Base-by-base conservation (phyloP, 2,888 invertebrate species). In the Stramonita haemastoma region DNA sequence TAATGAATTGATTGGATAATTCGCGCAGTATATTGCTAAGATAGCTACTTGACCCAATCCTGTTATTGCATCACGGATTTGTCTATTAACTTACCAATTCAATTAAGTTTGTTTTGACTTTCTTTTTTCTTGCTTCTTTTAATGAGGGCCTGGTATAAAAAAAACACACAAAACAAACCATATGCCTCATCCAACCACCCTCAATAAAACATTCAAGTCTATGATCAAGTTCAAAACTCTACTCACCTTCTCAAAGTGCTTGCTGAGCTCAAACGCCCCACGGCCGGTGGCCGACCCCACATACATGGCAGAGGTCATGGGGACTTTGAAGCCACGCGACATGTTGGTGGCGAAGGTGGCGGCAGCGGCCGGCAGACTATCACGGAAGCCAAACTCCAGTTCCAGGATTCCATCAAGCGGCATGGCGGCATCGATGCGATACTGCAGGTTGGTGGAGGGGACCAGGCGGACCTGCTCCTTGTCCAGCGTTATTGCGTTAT, bases 351-450 rank as follows among this genome's bases (percentile, higher is more conserved):
- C 93, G 29, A 92, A 90, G 8, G 91, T 92, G n/a, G 93, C 93
- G 0, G 93, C 91, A 11, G 90, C 91, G 22, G 91, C 93, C 26
- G 94, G 92, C 73, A 93, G 92, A 29, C 93, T 89, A 87, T 94
- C 94, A 88, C 94, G 93, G 90, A 92, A 94, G 66, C 94, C 94
- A 92, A 94, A 95, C 90, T 95, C 95, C 89, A 92, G 92, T 87
- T 94, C 93, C 15, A 95, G 92, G 83, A 95, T 94, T 32, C 94
- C 94, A n/a, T 92, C 84, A 19, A 93, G 90, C 17, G 93, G 90
- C 32, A 90, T 89, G 56, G 90, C 81, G 11, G 92, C 92, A 79
- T 95, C 95, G 89, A 91, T 93, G 29, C 90, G 87, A 87, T 93
- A 94, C 66, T 94, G 94, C 19, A 87, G 89, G 89, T 95, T 95